Conservation (phyloP, 2,888 invertebrate genomes). For the Sinodicranocentrus sp. region DNA sequence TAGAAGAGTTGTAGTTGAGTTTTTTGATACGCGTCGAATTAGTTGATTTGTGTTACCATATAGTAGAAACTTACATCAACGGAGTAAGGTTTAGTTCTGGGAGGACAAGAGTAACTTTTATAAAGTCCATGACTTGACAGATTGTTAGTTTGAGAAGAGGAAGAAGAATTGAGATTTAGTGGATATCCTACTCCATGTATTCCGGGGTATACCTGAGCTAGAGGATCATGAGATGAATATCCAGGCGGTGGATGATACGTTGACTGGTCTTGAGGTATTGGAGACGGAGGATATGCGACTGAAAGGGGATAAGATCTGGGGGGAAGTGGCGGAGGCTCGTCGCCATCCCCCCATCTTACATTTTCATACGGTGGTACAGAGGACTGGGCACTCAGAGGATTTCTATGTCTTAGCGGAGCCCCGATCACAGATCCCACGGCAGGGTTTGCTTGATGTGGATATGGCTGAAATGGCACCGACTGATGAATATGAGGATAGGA, state of each 20-base stretch:
- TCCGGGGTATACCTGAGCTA: slow-evolving; percentile 57
- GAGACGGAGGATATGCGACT: slow-evolving; percentile 30
- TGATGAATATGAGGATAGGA: slow-evolving; percentile 73
- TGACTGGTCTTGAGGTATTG: slow-evolving; percentile 9
- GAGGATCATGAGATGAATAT: slow-evolving; percentile 70
- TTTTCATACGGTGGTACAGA: slow-evolving; percentile 68
- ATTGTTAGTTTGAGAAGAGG: slow-evolving; percentile 68
- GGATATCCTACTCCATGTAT: slow-evolving; percentile 49
- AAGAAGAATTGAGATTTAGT: slow-evolving; percentile 37
- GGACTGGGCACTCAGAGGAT: slow-evolving; percentile 72
- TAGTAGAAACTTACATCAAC: slow-evolving; percentile 72
- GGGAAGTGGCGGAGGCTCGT: slow-evolving; percentile 70
- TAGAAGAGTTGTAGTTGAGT: too few species aligned
- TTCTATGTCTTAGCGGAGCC: slow-evolving; percentile 77
- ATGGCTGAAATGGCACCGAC: slow-evolving; percentile 73
- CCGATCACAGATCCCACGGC: slow-evolving; percentile 79
- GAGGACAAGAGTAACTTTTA: slow-evolving; percentile 66
- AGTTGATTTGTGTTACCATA: too few species aligned
- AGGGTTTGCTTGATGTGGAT: slow-evolving; percentile 77
- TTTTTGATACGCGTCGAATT: too few species aligned
- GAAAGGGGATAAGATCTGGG: slow-evolving; percentile 68
- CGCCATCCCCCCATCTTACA: slow-evolving; percentile 55
- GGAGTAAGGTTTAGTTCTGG: slow-evolving; percentile 49
- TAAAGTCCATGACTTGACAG: slow-evolving; percentile 65
- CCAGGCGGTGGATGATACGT: slow-evolving; percentile 66